Evolutionary conservation across 2,888 invertebrate genomes (phyloP), one percentile per base, ranked within the genome.

Genomic region (Venusia cambrica): DNA sequence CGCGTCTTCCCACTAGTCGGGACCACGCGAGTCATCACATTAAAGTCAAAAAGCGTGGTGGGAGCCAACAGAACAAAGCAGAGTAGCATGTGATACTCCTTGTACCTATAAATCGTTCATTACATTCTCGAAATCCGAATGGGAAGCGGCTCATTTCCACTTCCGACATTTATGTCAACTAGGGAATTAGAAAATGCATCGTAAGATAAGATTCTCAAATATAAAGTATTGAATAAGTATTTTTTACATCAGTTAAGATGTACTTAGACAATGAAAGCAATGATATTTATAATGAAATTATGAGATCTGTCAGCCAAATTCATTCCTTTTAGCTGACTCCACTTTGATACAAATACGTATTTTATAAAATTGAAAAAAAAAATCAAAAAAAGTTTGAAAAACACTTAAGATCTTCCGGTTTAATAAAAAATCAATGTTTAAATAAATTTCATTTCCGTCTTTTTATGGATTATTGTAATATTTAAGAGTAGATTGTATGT

Each of bases 341-440:
- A 73, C 72, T 87, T 87, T 85, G 85, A 85, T 85, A 85, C 81
- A 78, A 74, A 76, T 73, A 76, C 77, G 78, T 84, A 83, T 87
- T 87, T 87, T 87, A 77, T 83, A 83, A 80, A 81, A 65, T 42
- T 37, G 40, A 48, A 71, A 66, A 68, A 67, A 65, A 67, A 64
- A 65, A 51, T 46, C 65, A 68, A 71, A 73, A 72, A 73, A 57
- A 56, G 46, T 57, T 63, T 67, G 73, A 74, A 74, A 76, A 77
- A 73, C 69, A 72, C 69, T 72, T 73, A 72, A 75, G 84, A 83
- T 83, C 85, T 87, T 87, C 84, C 85, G 77, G 73, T 79, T 62
- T 55, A 50, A 47, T 41, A 61, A 57, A 55, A 66, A 63, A 68
- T 68, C 72, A 70, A 75, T 77, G 76, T 78, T 76, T 62, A 71